Conservation (phyloP, 2,113 vertebrate species). For the Tragelaphus buxtoni region DNA sequence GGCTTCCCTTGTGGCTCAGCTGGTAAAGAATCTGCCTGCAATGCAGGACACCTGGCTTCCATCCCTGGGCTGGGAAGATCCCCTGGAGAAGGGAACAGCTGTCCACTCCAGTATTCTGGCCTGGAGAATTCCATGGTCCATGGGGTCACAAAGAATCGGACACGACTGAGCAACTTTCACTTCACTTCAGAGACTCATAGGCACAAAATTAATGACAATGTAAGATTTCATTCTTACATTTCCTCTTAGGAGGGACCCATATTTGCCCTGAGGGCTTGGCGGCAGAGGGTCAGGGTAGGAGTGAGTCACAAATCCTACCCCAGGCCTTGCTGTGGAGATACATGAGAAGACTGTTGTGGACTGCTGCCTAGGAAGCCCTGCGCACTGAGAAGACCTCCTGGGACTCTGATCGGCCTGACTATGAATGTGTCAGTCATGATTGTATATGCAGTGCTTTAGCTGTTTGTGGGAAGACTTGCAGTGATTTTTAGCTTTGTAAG, state of each 20-base stretch:
- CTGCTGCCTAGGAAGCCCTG: background rate
- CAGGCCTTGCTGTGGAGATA: background rate
- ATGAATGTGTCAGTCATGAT: background rate
- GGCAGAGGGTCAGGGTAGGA: background rate
- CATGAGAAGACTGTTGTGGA: background rate
- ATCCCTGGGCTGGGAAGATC: background rate
- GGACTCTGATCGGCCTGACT: background rate
- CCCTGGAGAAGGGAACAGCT: background rate
- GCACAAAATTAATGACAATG: background rate
- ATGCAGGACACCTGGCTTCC: background rate
- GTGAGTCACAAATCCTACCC: background rate
- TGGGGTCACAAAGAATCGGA: background rate
- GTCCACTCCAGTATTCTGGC: background rate
- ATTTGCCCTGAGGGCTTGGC: background rate
- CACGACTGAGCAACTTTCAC: background rate
- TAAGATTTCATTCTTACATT: background rate
- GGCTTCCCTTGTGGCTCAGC: background rate
- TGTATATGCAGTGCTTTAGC: background rate
- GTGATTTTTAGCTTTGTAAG: background rate
- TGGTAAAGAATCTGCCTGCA: background rate
- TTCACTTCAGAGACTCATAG: background rate
- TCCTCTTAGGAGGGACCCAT: background rate
- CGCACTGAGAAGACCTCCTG: too few species aligned
- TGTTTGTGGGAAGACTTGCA: background rate
- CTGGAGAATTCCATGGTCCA: background rate